phyloP scores from a whole-genome alignment of 2,888 invertebrate species.

The Perdita meconis region DNA sequence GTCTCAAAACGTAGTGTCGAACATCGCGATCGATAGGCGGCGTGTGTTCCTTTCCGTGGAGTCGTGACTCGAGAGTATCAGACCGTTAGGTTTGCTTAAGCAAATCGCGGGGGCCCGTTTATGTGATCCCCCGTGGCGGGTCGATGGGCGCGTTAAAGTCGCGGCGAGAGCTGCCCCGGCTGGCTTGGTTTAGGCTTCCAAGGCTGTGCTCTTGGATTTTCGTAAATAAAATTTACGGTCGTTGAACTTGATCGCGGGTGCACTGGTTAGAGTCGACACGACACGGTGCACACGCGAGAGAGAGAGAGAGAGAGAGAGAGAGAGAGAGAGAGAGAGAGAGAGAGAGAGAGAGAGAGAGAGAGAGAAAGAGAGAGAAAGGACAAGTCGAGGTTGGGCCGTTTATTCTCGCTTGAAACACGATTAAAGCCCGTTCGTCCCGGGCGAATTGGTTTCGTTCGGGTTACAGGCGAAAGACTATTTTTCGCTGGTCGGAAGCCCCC shows the following conservation, averaged over 20 bases:
- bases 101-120: conserved; percentile 30
- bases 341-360: conserved; percentile 29
- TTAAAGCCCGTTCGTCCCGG: conserved; percentile 57
- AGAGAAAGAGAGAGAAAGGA: conserved; percentile 23
- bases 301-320: background rate
- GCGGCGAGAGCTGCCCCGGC: conserved; percentile 21
- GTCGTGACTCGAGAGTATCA: conserved; percentile 15
- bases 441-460: conserved; percentile 53
- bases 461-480: conserved; percentile 42
- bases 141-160: conserved; percentile 46
- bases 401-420: conserved; percentile 63
- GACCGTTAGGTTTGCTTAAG: conserved; percentile 40
- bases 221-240: conserved; percentile 76
- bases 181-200: conserved; percentile 22
- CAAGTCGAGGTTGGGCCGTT: conserved; percentile 56
- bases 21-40: conserved; percentile 16
- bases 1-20: conserved; percentile 1
- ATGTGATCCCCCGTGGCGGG: conserved; percentile 7
- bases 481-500: conserved; percentile 30
- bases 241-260: conserved; percentile 64
- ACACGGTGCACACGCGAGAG: conserved; percentile 39
- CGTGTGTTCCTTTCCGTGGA: conserved; percentile 20
- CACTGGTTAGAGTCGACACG: conserved; percentile 17
- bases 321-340: conserved; percentile 17
- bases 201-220: conserved; percentile 55